Percentiles rank a stretch among this genome's conserved stretches.
Evolutionary conservation across 1,140 invertebrate genomes (phyloP).

Genomic region (Belonocnema kinseyi): DNA sequence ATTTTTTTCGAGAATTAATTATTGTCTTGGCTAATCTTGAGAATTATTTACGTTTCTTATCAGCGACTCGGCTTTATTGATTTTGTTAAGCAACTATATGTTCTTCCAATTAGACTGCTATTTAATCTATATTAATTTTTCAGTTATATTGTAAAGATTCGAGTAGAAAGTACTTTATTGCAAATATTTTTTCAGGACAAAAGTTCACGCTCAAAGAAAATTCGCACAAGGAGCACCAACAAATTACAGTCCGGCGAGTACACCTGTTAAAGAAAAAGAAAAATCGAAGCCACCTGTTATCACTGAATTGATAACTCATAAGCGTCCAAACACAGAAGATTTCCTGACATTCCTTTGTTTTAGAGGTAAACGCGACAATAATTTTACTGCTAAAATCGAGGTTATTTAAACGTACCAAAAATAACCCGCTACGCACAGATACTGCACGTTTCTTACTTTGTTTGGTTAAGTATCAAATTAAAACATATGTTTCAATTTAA

Average conservation of each 20-base stretch:
- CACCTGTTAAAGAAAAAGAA: slow-evolving; percentile 77
- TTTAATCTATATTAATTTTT: neutral
- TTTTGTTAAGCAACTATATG: neutral
- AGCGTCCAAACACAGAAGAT: slow-evolving; percentile 91
- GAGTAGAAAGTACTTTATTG: neutral
- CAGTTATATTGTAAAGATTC: too few relatives aligned
- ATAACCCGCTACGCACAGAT: too few relatives aligned
- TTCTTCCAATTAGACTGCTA: neutral
- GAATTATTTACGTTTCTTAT: neutral
- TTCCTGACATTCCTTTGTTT: slow-evolving; percentile 93
- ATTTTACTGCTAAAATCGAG: too few relatives aligned
- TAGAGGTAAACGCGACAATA: slow-evolving; percentile 78
- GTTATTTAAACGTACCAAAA: too few relatives aligned
- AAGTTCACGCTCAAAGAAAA: slow-evolving; percentile 92
- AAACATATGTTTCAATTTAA: too few relatives aligned
- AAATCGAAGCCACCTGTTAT: slow-evolving; percentile 72
- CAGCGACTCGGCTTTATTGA: neutral
- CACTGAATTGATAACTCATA: slow-evolving; percentile 80
- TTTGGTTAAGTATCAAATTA: too few relatives aligned
- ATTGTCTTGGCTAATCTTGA: slow-evolving; percentile 28
- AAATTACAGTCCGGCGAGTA: slow-evolving; percentile 66
- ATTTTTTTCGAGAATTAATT: slow-evolving; percentile 16
- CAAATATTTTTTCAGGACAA: slow-evolving; percentile 77
- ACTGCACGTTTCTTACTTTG: too few relatives aligned
- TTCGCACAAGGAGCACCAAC: slow-evolving; percentile 87